A percentile compares a stretch with the other conserved stretches of the same genome.
Evolutionary conservation across 2,888 invertebrate genomes (phyloP).

Genomic region (Girardia tigrina): DNA sequence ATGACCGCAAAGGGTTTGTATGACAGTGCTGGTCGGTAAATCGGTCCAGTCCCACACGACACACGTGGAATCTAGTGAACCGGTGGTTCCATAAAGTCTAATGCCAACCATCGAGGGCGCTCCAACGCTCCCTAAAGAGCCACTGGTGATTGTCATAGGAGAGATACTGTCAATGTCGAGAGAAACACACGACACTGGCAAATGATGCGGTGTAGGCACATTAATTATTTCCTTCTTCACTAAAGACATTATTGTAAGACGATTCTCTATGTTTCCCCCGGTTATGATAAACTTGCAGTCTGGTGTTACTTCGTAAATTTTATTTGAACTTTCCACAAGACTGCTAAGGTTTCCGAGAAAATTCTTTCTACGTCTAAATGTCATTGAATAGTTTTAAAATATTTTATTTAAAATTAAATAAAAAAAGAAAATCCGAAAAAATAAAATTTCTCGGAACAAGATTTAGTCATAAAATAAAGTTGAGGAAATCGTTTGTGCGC

Average conservation of each 20-base stretch:
- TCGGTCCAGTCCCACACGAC: slow-evolving; percentile 56
- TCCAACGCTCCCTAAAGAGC: background rate
- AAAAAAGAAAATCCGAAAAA: no score
- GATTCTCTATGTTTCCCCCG: background rate
- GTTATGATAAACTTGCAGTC: background rate
- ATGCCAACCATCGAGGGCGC: background rate
- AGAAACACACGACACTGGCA: background rate
- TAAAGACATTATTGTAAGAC: background rate
- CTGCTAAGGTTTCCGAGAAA: background rate
- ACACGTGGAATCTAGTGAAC: slow-evolving; percentile 57
- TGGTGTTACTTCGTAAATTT: background rate
- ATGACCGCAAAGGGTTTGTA: slow-evolving; percentile 57
- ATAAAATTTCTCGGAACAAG: no score
- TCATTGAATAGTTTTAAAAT: no score
- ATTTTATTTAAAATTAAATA: no score
- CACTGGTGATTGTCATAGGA: background rate
- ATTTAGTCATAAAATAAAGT: no score
- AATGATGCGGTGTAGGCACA: background rate
- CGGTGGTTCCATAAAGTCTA: slow-evolving; percentile 50
- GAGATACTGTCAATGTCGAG: background rate
- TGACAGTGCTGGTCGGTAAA: slow-evolving; percentile 44
- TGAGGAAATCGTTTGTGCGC: no score
- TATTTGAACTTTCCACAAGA: background rate
- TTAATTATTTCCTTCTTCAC: background rate
- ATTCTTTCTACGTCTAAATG: background rate